phyloP scores from a whole-genome alignment of 1,140 invertebrate genomes.

The Lasioglossum baleicum region DNA sequence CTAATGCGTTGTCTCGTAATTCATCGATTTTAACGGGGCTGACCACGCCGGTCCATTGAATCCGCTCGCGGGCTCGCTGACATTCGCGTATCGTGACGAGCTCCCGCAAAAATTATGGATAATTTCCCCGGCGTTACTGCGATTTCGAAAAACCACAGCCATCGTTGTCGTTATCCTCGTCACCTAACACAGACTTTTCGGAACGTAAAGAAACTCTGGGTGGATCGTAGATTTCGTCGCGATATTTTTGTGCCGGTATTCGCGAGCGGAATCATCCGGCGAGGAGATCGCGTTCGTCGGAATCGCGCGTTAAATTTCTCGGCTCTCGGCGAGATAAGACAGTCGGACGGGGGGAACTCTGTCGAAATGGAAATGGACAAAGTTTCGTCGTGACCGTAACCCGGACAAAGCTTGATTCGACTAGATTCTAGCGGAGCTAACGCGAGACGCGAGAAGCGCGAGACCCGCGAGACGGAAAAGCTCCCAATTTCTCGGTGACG shows the following conservation, averaged over 20 bases:
- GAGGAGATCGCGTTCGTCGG: conserved; percentile 52
- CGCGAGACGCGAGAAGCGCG: not conserved
- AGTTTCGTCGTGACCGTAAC: conserved; percentile 63
- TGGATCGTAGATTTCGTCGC: too few species aligned
- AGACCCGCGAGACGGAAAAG: too few species aligned
- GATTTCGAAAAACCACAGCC: conserved; percentile 16
- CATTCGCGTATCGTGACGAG: conserved; percentile 52
- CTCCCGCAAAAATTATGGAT: conserved; percentile 47
- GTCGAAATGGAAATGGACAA: conserved; percentile 76
- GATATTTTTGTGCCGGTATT: not conserved
- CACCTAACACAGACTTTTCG: conserved; percentile 2
- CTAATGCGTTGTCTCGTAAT: conserved; percentile 79
- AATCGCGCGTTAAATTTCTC: conserved; percentile 53
- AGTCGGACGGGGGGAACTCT: conserved; percentile 46
- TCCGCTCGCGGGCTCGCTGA: conserved; percentile 62
- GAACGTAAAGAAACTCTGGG: not conserved
- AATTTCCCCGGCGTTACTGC: conserved; percentile 21
- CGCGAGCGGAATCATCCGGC: conserved; percentile 46
- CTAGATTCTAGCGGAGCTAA: conserved; percentile 10
- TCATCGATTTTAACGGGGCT: conserved; percentile 77
- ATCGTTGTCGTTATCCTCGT: not conserved
- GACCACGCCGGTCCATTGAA: conserved; percentile 74
- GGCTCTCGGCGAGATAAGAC: conserved; percentile 46
- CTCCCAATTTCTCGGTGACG: too few species aligned
- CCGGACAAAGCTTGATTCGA: conserved; percentile 33